Evolutionary conservation across 2,113 vertebrate species (phyloP).

Genomic region (Protobothrops flavoviridis): DNA sequence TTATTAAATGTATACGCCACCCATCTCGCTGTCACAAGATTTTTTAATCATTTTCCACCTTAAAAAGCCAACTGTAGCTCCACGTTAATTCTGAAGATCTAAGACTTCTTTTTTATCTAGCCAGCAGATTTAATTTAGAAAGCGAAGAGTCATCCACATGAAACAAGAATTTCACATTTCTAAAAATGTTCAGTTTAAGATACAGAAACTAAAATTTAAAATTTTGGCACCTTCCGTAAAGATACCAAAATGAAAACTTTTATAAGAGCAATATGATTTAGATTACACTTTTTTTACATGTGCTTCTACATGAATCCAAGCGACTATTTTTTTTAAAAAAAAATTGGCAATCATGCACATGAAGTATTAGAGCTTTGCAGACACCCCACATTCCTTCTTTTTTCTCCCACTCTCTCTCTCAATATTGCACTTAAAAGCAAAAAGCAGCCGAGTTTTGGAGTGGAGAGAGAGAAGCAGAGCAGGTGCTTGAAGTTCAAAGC

Average conservation of each 20-base stretch:
- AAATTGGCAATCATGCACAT: background rate
- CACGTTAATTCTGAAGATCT: background rate
- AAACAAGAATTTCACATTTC: background rate
- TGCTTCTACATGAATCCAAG: background rate
- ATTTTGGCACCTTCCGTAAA: background rate
- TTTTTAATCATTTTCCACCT: background rate
- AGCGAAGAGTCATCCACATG: background rate
- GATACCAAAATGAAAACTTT: background rate
- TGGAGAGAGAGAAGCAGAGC: background rate
- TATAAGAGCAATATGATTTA: background rate
- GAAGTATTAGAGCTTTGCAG: background rate
- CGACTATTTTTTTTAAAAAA: background rate
- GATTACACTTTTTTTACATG: background rate
- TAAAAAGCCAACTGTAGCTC: background rate
- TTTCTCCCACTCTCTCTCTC: background rate
- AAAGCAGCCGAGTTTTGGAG: conserved; percentile 6
- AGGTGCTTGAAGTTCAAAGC: background rate
- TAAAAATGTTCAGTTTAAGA: background rate
- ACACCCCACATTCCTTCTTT: background rate
- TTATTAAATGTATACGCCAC: background rate
- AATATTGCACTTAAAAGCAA: conserved; percentile 32
- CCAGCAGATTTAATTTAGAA: background rate
- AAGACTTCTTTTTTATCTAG: background rate
- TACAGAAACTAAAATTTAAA: background rate
- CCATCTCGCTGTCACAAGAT: background rate